Percentiles rank a stretch among this genome's conserved stretches.
Evolutionary conservation across 2,888 invertebrate genomes (phyloP).

Genomic region (Dynastes maya): DNA sequence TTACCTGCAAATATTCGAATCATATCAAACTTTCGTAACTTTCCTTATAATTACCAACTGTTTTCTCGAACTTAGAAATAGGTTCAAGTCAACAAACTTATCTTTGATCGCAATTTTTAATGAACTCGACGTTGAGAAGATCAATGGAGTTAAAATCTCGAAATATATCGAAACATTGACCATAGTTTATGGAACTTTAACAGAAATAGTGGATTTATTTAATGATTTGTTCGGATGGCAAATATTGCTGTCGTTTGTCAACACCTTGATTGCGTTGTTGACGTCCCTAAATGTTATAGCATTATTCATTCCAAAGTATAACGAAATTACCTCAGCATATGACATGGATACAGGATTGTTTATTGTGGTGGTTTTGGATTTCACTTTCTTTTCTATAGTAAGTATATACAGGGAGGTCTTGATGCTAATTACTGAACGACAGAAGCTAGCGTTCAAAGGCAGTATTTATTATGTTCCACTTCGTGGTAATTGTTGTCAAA

Average conservation of each 20-base stretch:
- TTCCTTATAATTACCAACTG: constrained; percentile 43
- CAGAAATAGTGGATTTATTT: constrained; percentile 41
- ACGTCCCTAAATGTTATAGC: constrained; percentile 37
- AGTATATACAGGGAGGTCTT: not conserved
- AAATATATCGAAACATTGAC: constrained; percentile 26
- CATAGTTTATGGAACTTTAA: constrained; percentile 32
- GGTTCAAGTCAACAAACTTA: constrained; percentile 24
- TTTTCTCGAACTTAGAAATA: constrained; percentile 37
- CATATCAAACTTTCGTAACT: constrained; percentile 34
- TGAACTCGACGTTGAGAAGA: not conserved
- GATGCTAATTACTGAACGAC: too few relatives aligned
- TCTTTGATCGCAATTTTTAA: constrained; percentile 21
- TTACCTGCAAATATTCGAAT: constrained; percentile 21
- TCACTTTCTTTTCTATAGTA: constrained; percentile 44
- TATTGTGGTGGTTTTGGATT: constrained; percentile 39
- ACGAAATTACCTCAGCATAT: not conserved
- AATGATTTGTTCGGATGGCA: constrained; percentile 49
- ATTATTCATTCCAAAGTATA: constrained; percentile 36
- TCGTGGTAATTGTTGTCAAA: not conserved
- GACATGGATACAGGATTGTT: constrained; percentile 24
- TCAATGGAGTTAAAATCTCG: not conserved
- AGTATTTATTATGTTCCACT: not conserved
- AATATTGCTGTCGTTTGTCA: constrained; percentile 40
- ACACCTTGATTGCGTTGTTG: constrained; percentile 44
- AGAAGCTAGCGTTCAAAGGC: too few relatives aligned